phyloP scores from a whole-genome alignment of 2,113 vertebrate species.

The Acanthochromis polyacanthus region DNA sequence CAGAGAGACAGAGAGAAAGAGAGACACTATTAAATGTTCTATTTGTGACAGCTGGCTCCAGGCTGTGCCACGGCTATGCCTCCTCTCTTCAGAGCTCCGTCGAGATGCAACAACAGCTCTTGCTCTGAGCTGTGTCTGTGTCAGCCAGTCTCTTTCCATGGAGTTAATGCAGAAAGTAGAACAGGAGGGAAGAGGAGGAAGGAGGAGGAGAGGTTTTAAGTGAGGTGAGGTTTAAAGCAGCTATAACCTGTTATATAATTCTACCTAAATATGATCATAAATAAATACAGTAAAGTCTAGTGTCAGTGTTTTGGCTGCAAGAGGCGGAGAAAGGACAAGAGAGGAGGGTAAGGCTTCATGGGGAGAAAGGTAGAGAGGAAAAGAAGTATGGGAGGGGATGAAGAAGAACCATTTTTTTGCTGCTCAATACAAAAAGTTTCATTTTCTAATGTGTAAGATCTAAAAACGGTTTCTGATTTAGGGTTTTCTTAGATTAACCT shows the following conservation, averaged over 20 bases:
- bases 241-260: background rate
- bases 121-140: slow-evolving; percentile 49
- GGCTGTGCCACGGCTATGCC: slow-evolving; percentile 86
- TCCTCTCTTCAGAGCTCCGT: slow-evolving; percentile 56
- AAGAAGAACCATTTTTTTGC: background rate
- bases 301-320: background rate
- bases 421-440: too few species aligned
- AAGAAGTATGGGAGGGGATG: background rate
- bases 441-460: too few species aligned
- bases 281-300: too few species aligned
- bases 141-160: slow-evolving; percentile 12
- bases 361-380: background rate
- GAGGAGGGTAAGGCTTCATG: background rate
- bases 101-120: slow-evolving; percentile 61
- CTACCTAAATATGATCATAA: background rate
- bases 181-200: background rate
- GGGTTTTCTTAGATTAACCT: too few species aligned
- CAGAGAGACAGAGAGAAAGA: slow-evolving; percentile 77
- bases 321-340: background rate
- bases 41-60: slow-evolving; percentile 94
- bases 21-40: slow-evolving; percentile 91
- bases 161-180: slow-evolving; percentile 25
- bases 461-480: too few species aligned
- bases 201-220: slow-evolving; percentile 26
- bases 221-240: slow-evolving; percentile 9